Evolutionary conservation across 1,140 invertebrate genomes (phyloP), one percentile per base, ranked within the genome.

Genomic region (Sarcophaga bullata): DNA sequence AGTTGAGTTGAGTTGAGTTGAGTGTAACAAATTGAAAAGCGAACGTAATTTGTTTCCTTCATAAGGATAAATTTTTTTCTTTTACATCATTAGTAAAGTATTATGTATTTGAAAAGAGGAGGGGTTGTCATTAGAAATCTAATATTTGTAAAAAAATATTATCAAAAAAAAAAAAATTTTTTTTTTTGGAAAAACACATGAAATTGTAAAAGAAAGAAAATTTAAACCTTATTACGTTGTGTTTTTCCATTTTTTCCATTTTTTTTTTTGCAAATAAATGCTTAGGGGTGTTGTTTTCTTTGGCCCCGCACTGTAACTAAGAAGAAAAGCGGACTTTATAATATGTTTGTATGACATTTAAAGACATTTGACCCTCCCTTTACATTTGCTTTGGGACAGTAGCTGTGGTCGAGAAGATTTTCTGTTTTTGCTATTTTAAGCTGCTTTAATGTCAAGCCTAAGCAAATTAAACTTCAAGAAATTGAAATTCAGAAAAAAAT

Each of bases 1-100:
- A 37, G 25, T 37, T 37, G 25, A 37, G 4, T 37, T 37, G 25
- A 37, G 25, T 37, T 4, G 25, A 37, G 25, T 37, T 37, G 25
- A 75, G 73, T 48, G 73, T 46, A 75, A 19, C 73, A 48, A 75
- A 75, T 75, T 75, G 54, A n/a, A 58, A 58, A 58, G 54, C 54
- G 54, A 58, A n/a, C 54, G 54, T 58, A 58, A 58, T 58, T 58
- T 58, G 15, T 54, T 10, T 54, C 15, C 10, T 58, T 58, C 54
- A 37, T 58, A 58, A n/a, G 54, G n/a, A 13, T 52, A 52, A n/a
- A n/a, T n/a, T n/a, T n/a, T 52, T 52, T 58, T 58, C 15, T 58
- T 58, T 15, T 58, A 58, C 54, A 58, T 58, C 54, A 58, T 58
- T 58, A 58, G 54, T 58, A 58, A 4, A 58, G 54, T 58, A 58